phyloP scores from a whole-genome alignment of 2,888 invertebrate genomes.

The Acanthosepion esculentum region DNA sequence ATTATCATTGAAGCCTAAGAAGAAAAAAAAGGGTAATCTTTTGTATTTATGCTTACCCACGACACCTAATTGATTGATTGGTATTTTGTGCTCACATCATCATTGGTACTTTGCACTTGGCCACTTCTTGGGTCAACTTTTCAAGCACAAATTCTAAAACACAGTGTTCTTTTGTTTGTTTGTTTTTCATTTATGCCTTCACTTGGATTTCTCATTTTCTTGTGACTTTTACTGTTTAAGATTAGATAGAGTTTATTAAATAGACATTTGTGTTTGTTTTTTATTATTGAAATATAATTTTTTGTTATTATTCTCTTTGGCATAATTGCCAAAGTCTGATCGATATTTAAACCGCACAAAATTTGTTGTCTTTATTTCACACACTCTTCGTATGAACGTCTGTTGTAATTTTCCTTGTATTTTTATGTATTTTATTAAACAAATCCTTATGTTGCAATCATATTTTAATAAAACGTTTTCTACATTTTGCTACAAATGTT shows the following conservation, averaged over 20 bases:
- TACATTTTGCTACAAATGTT: not conserved
- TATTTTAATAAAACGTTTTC: not conserved
- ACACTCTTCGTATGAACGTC: not conserved
- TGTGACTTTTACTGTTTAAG: not conserved
- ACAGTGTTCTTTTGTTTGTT: not conserved
- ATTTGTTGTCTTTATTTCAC: not conserved
- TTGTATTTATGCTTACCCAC: not conserved
- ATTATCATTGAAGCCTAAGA: slow-evolving; percentile 36
- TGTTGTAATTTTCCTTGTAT: not conserved
- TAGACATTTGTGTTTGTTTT: not conserved
- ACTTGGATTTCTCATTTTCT: not conserved
- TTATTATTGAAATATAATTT: not conserved
- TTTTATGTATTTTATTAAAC: not conserved
- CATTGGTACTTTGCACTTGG: not conserved
- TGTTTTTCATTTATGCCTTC: not conserved
- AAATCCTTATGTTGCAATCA: not conserved
- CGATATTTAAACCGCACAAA: not conserved
- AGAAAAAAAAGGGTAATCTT: slow-evolving; percentile 40
- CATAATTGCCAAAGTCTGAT: not conserved
- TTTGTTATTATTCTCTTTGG: not conserved
- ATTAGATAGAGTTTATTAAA: not conserved
- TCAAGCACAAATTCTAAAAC: not conserved
- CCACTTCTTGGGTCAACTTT: not conserved
- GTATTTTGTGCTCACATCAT: not conserved
- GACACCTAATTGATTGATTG: not conserved